Evolutionary conservation across 1,140 invertebrate species (phyloP).

Genomic region (Drosophila micromelanica): DNA sequence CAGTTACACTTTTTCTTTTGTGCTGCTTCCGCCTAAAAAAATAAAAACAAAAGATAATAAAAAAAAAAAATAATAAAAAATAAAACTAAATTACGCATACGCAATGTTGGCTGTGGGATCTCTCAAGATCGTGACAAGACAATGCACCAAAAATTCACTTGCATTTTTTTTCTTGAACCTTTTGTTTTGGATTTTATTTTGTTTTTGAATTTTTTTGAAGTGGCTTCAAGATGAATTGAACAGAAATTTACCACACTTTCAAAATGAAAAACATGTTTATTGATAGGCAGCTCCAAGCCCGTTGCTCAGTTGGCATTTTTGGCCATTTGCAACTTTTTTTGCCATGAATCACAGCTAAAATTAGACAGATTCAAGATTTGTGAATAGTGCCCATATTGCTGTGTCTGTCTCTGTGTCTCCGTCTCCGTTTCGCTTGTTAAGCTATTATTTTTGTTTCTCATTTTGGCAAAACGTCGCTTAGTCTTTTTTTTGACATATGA

Average conservation of each 20-base stretch:
- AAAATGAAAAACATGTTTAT: conserved; percentile 67
- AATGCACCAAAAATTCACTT: conserved; percentile 62
- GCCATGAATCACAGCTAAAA: conserved; percentile 76
- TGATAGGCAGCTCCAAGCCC: conserved; percentile 43
- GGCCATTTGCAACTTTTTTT: conserved; percentile 50
- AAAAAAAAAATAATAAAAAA: neutral
- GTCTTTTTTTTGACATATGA: conserved; percentile 26
- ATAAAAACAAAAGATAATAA: conserved; percentile 8
- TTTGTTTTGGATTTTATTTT: conserved; percentile 15
- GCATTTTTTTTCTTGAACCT: conserved; percentile 42
- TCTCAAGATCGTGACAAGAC: conserved; percentile 26
- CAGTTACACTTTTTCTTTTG: conserved; percentile 33
- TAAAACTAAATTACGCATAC: conserved; percentile 58
- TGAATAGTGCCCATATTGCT: conserved; percentile 4
- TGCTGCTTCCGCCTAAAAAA: conserved; percentile 44
- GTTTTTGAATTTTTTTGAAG: conserved; percentile 16
- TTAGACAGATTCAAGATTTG: conserved; percentile 54
- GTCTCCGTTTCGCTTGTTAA: conserved; percentile 6
- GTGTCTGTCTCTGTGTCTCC: neutral
- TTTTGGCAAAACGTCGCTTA: conserved; percentile 67
- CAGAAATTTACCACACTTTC: conserved; percentile 53
- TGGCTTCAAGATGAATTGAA: conserved; percentile 27
- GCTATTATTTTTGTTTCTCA: conserved; percentile 1
- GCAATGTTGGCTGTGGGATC: conserved; percentile 53
- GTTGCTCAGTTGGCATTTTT: conserved; percentile 49